phyloP scores from a whole-genome alignment of 2,797 vertebrate genomes.

The Pyrocephalus nanus region DNA sequence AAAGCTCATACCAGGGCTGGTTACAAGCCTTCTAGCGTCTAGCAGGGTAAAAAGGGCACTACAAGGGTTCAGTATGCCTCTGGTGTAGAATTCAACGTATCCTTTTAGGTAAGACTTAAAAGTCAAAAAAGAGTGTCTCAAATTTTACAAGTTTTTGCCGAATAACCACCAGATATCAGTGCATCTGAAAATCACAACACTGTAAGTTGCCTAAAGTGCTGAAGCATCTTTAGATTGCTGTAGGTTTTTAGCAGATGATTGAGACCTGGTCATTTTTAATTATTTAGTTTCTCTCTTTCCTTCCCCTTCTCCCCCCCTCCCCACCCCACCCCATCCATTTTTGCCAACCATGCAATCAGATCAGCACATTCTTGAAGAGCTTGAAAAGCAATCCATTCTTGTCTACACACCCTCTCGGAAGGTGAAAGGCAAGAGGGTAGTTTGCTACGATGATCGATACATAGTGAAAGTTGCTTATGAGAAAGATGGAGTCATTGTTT shows the following conservation, averaged over 20 bases:
- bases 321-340: neutral
- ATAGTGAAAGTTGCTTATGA: slow-evolving; percentile 87
- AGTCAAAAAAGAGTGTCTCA: neutral
- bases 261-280: neutral
- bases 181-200: neutral
- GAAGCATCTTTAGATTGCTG: neutral
- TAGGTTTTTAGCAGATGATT: neutral
- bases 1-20: neutral
- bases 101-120: neutral
- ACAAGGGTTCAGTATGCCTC: neutral
- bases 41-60: neutral
- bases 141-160: neutral
- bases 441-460: slow-evolving; percentile 91
- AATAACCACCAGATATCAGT: neutral
- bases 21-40: neutral
- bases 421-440: slow-evolving; percentile 87
- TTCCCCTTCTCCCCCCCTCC: neutral
- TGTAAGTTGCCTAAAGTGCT: neutral
- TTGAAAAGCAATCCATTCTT: slow-evolving; percentile 83
- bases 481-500: slow-evolving; percentile 86
- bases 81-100: neutral
- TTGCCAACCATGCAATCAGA: slow-evolving; percentile 66
- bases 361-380: slow-evolving; percentile 84
- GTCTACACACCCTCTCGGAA: slow-evolving; percentile 85
- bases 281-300: neutral